Conservation (phyloP, 2,888 invertebrate genomes). For the Caenorhabditis doughertyi region DNA sequence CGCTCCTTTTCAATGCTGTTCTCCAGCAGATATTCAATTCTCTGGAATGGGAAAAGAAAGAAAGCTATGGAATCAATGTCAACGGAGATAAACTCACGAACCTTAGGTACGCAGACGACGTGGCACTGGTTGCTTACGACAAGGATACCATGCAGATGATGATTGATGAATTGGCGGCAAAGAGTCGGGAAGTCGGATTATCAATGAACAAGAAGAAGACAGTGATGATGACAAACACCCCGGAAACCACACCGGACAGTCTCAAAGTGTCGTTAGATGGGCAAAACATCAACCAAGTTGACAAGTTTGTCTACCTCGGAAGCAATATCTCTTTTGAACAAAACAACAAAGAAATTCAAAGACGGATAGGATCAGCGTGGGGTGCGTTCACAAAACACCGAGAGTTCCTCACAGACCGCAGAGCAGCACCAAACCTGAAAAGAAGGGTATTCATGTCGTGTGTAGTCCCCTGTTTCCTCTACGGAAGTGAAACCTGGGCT, state of each 20-base stretch:
- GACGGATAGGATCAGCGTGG: no score
- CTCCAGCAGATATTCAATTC: background rate
- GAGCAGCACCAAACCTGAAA: no score
- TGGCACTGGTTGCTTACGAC: background rate
- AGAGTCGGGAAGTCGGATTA: background rate
- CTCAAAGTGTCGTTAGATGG: no score
- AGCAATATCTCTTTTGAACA: background rate
- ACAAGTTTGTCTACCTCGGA: background rate
- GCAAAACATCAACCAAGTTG: no score
- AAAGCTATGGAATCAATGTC: background rate
- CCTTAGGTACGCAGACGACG: no score
- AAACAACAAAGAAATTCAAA: background rate
- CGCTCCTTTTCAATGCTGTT: background rate
- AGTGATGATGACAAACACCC: background rate
- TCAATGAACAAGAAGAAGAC: background rate
- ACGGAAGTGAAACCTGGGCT: background rate
- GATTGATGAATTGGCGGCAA: background rate
- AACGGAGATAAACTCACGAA: background rate
- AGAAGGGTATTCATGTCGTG: no score
- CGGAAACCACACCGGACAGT: no score
- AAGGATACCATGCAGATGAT: background rate
- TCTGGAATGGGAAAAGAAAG: background rate
- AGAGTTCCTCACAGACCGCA: no score
- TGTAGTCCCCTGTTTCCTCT: background rate
- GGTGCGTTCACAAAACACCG: no score